phyloP scores from a whole-genome alignment of 1,140 invertebrate species.

The Scaptomyza pallida region DNA sequence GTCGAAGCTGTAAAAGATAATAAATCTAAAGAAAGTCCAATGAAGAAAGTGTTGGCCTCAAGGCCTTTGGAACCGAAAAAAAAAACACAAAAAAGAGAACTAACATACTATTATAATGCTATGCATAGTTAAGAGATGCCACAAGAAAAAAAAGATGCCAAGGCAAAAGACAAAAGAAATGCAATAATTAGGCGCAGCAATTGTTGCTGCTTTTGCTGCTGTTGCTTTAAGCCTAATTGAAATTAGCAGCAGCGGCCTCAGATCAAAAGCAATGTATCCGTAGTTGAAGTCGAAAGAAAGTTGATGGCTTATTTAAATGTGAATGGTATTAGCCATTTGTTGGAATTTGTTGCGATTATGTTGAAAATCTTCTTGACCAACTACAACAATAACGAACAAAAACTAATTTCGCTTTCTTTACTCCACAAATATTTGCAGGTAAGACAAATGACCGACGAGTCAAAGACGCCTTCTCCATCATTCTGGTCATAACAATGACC shows the following conservation, averaged over 20 bases:
- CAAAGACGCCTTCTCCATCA: slow-evolving; percentile 3
- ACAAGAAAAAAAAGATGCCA: slow-evolving; percentile 30
- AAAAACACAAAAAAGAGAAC: slow-evolving; percentile 32
- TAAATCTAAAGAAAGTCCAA: slow-evolving; percentile 69
- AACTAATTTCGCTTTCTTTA: slow-evolving; percentile 76
- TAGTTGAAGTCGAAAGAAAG: slow-evolving; percentile 39
- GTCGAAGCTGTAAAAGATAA: slow-evolving; percentile 44
- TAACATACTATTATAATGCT: slow-evolving; percentile 56
- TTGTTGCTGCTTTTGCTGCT: slow-evolving; percentile 37
- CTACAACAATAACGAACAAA: background rate
- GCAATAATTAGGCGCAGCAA: slow-evolving; percentile 70
- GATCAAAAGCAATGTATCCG: slow-evolving; percentile 40
- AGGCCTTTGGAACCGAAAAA: slow-evolving; percentile 37
- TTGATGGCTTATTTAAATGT: slow-evolving; percentile 64
- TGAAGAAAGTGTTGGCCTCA: slow-evolving; percentile 77
- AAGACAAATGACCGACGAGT: no score
- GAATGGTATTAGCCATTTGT: slow-evolving; percentile 41
- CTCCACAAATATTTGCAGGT: slow-evolving; percentile 51
- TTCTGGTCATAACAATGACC: slow-evolving; percentile 50
- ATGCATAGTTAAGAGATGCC: slow-evolving; percentile 41
- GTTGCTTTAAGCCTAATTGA: slow-evolving; percentile 54
- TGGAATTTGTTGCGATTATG: slow-evolving; percentile 36
- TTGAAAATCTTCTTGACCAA: slow-evolving; percentile 24
- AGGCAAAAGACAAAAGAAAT: slow-evolving; percentile 51
- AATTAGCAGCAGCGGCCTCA: slow-evolving; percentile 33